phyloP scores from a whole-genome alignment of 2,113 vertebrate genomes.

The Prochilodus magdalenae region DNA sequence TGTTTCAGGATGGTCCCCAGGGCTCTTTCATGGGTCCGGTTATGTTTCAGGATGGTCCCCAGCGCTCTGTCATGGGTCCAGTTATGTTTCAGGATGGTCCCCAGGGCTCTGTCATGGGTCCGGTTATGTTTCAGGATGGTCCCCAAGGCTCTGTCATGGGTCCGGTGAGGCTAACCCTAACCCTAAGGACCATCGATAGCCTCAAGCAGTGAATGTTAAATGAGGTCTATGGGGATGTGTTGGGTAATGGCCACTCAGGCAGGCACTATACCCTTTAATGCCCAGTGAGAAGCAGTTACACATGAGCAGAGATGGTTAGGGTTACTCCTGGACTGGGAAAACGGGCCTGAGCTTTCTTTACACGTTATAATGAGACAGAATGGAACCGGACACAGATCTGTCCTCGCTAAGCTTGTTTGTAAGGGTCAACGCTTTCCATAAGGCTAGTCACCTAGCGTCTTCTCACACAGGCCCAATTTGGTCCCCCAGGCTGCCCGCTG shows the following conservation, averaged over 20 bases:
- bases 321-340: slow-evolving; percentile 2
- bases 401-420: slow-evolving; percentile 22
- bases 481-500: slow-evolving; percentile 22
- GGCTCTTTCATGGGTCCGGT: no score
- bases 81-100: no score
- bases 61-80: no score
- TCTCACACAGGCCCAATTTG: slow-evolving; percentile 51
- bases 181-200: not conserved
- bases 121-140: no score
- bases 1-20: no score
- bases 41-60: no score
- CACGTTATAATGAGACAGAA: slow-evolving; percentile 42
- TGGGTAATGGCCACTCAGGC: slow-evolving; percentile 18
- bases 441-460: slow-evolving; percentile 34
- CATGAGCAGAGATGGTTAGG: slow-evolving; percentile 28
- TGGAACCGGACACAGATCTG: slow-evolving; percentile 24
- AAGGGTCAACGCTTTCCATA: slow-evolving; percentile 39
- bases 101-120: no score
- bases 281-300: slow-evolving; percentile 26
- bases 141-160: not conserved
- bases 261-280: slow-evolving; percentile 18
- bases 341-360: not conserved
- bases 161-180: not conserved
- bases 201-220: slow-evolving; percentile 12
- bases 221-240: slow-evolving; percentile 17